A percentile compares a stretch with the other conserved stretches of the same genome.
phyloP scores from a whole-genome alignment of 2,797 vertebrate species.

The Hephaestus fuliginosus region DNA sequence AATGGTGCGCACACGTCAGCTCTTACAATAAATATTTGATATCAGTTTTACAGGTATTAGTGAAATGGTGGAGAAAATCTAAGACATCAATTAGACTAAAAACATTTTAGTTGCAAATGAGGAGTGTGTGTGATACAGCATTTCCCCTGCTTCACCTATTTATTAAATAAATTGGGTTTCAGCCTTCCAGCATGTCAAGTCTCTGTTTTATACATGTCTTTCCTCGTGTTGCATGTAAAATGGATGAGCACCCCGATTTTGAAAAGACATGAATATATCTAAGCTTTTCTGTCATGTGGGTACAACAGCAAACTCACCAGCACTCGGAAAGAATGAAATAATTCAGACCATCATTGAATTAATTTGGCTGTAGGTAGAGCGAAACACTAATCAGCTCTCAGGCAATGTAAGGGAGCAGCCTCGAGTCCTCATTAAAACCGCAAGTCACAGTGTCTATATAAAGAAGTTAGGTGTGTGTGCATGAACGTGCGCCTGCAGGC shows the following conservation, averaged over 20 bases:
- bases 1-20: neutral
- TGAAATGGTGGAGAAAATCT: neutral
- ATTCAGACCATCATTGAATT: constrained; percentile 38
- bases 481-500: constrained; percentile 12
- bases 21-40: constrained; percentile 8
- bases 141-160: neutral
- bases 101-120: constrained; percentile 16
- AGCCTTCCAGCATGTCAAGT: neutral
- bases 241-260: constrained; percentile 24
- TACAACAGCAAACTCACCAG: neutral
- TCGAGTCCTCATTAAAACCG: constrained; percentile 57
- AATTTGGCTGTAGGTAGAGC: constrained; percentile 35
- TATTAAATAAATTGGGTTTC: constrained; percentile 5
- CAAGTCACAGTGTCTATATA: constrained; percentile 33
- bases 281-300: neutral
- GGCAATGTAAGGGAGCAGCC: constrained; percentile 26
- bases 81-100: neutral
- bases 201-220: constrained; percentile 2
- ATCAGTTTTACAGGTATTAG: neutral
- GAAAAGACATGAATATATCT: constrained; percentile 16
- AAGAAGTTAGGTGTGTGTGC: constrained; percentile 29
- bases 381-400: constrained; percentile 48
- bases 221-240: constrained; percentile 14
- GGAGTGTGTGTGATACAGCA: neutral
- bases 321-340: constrained; percentile 22